These are phyloP conservation scores for Erynnis tages DNA, from an alignment of 2,888 invertebrate species.

Conservation along the genomic window DNA sequence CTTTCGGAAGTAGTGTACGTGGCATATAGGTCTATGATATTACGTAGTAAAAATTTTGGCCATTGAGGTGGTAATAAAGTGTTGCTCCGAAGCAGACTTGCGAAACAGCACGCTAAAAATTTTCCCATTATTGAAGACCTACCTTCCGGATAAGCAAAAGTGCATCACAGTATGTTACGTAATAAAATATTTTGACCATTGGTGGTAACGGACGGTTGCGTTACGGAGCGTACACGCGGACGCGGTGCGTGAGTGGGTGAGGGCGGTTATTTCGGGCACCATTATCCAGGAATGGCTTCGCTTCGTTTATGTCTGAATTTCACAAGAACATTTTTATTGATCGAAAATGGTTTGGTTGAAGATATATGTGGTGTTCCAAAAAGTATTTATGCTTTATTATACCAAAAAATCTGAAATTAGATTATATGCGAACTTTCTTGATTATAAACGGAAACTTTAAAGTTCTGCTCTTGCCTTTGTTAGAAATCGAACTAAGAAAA, in stretches of 20 bases:
- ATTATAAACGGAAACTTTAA: no score
- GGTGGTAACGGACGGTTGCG: not conserved
- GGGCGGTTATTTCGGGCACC: slow-evolving; percentile 68
- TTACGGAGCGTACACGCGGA: slow-evolving; percentile 39
- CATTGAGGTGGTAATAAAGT: no score
- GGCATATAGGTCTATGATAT: no score
- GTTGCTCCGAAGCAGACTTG: no score
- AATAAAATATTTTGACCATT: slow-evolving; percentile 13
- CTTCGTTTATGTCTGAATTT: slow-evolving; percentile 64
- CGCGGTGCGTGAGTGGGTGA: slow-evolving; percentile 62
- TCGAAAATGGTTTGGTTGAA: slow-evolving; percentile 23
- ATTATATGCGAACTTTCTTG: no score
- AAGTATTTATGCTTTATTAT: not conserved
- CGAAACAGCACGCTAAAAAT: no score
- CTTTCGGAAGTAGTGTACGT: no score
- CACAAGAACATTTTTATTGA: slow-evolving; percentile 52
- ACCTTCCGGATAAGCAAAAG: no score
- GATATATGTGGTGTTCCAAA: slow-evolving; percentile 7
- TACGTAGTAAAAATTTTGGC: no score
- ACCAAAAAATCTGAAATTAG: slow-evolving; percentile 1
- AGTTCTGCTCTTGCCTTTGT: no score
- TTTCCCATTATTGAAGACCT: no score
- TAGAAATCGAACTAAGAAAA: no score
- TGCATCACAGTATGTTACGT: not conserved
- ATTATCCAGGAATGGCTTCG: slow-evolving; percentile 75